Conservation (phyloP, 1,140 invertebrate genomes). For the Whitmania pigra region DNA sequence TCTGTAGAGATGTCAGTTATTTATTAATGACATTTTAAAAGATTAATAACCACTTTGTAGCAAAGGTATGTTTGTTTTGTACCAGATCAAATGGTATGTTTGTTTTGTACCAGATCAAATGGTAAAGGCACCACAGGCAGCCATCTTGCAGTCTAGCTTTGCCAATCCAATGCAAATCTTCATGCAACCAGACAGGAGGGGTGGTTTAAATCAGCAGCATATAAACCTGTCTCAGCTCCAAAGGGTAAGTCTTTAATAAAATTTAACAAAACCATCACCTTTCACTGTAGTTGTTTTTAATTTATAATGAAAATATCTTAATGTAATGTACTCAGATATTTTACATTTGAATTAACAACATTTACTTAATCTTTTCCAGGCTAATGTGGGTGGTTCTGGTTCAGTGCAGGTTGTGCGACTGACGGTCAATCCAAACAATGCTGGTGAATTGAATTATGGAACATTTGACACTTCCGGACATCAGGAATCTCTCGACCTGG, state of each 20-base stretch:
- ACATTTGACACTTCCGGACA: background rate
- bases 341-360: no score
- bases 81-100: background rate
- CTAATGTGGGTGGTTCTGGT: conserved; percentile 4
- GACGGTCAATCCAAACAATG: background rate
- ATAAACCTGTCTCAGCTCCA: background rate
- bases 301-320: no score
- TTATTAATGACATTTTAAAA: no score
- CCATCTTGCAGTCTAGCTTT: conserved; percentile 11
- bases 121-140: background rate
- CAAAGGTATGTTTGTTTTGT: background rate
- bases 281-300: background rate
- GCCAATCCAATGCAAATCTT: conserved; percentile 13
- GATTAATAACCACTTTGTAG: no score
- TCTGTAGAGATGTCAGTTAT: background rate
- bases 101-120: background rate
- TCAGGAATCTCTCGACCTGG: background rate
- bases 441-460: background rate
- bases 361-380: background rate
- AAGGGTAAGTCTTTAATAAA: background rate
- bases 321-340: no score
- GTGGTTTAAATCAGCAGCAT: conserved; percentile 1
- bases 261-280: background rate
- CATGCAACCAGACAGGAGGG: conserved; percentile 4
- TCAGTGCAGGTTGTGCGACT: background rate